Evolutionary conservation across 2,797 vertebrate species (phyloP), one percentile per base, ranked within the genome.

Genomic region (Darevskia mixta): DNA sequence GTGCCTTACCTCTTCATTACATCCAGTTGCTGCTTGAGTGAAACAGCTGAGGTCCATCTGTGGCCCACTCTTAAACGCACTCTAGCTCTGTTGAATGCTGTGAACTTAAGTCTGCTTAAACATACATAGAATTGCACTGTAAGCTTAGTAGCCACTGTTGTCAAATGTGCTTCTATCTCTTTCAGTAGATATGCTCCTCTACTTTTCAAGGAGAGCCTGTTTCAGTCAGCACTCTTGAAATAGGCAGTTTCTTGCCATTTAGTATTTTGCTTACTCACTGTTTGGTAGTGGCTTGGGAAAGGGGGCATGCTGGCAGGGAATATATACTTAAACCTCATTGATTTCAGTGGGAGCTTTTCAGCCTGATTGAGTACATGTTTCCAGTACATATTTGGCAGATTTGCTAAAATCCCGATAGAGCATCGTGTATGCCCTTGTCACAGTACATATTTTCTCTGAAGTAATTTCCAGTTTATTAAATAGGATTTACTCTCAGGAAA

Each of bases 21-120:
- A 82, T 61, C 4, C n/a, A 82, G 71, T 35, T 73, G 41, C 58
- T 76, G 72, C 27, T 81, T 80, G 7, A 58, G 27, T 81, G 43
- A 76, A 89, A 86, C 25, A 85, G 38, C 58, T 82, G 77, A 67
- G 85, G 20, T 20, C 2, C 38, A 55, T 38, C 69, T 75, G 29
- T 45, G 69, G 23, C n/a, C n/a, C 10, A 64, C 18, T 64, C 27
- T 17, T 41, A 80, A 73, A 17, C 20, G 38, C 27, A 73, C 32
- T 38, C 82, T 58, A 73, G 7, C 41, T 23, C 29, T 18, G 73
- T 32, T 45, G 23, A 87, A 32, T 61, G 27, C 55, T 2, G 13
- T 32, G 58, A 64, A 75, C n/a, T 25, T 66, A 55, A 9, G n/a
- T 29, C 27, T 71, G 75, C 41, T 13, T 20, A 45, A 32, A 32